phyloP scores from a whole-genome alignment of 2,113 vertebrate species.

The Odontesthes bonariensis region DNA sequence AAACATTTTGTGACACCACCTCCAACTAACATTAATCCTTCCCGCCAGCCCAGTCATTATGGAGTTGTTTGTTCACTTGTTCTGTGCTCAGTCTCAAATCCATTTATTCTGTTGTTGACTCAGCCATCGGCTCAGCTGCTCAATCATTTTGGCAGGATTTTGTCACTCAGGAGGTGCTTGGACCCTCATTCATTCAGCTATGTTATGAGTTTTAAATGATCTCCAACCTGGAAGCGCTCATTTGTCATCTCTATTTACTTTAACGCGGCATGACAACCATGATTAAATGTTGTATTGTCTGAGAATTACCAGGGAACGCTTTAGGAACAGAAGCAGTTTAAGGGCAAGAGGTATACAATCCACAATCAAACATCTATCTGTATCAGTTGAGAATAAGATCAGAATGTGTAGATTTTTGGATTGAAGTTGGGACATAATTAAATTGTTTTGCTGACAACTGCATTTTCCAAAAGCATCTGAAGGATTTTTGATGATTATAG shows the following conservation, averaged over 20 bases:
- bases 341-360: background rate
- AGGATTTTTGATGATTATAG: conserved; percentile 16
- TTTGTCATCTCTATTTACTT: conserved; percentile 64
- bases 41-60: conserved; percentile 8
- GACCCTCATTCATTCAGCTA: conserved; percentile 50
- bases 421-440: background rate
- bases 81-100: conserved; percentile 35
- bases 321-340: conserved; percentile 17
- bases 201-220: conserved; percentile 36
- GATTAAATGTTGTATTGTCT: conserved; percentile 45
- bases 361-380: conserved; percentile 3
- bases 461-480: background rate
- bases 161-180: conserved; percentile 39
- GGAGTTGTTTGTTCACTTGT: conserved; percentile 24
- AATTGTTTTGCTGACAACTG: conserved; percentile 20
- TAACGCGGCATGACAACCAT: conserved; percentile 30
- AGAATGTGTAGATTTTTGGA: background rate
- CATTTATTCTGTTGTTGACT: conserved; percentile 56
- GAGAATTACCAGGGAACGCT: conserved; percentile 21
- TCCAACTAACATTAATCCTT: conserved; percentile 15
- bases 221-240: conserved; percentile 33
- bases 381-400: background rate
- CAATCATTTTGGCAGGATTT: conserved; percentile 55
- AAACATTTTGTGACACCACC: background rate
- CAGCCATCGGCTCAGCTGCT: conserved; percentile 44